Percentiles rank a stretch among this genome's conserved stretches.
These are phyloP conservation scores for Spongilla lacustris DNA, from an alignment of 37 sponge, comb jelly and placozoan genomes.

Conservation along the genomic window DNA sequence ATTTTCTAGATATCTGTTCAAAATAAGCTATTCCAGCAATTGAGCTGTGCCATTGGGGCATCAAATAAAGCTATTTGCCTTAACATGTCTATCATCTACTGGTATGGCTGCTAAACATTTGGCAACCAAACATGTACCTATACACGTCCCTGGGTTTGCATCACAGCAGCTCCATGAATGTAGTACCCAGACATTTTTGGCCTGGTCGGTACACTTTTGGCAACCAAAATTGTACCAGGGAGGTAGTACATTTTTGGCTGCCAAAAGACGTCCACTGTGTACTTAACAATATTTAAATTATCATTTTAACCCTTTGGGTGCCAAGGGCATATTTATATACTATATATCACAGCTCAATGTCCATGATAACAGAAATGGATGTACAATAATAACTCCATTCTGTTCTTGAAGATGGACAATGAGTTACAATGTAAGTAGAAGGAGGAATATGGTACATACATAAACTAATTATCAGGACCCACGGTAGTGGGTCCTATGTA, in stretches of 20 bases:
- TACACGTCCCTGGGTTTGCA: not conserved
- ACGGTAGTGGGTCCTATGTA: no score
- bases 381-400: no score
- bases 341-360: no score
- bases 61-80: not conserved
- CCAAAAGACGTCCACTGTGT: no score
- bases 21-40: not conserved
- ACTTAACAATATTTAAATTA: no score
- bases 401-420: no score
- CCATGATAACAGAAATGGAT: no score
- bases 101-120: not conserved
- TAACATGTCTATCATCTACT: not conserved
- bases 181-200: not conserved
- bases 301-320: no score
- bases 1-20: not conserved
- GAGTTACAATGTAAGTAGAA: no score
- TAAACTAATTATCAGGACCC: no score
- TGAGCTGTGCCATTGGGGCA: not conserved
- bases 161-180: not conserved
- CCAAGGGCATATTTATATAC: no score
- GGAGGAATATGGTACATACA: no score
- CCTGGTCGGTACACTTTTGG: not conserved
- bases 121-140: not conserved
- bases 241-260: not conserved
- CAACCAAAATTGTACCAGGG: not conserved